A percentile compares a stretch with the other conserved stretches of the same genome.
These are phyloP conservation scores for Tricholaema leucomelas DNA, from an alignment of 2,113 vertebrate genomes.

Conservation along the genomic window DNA sequence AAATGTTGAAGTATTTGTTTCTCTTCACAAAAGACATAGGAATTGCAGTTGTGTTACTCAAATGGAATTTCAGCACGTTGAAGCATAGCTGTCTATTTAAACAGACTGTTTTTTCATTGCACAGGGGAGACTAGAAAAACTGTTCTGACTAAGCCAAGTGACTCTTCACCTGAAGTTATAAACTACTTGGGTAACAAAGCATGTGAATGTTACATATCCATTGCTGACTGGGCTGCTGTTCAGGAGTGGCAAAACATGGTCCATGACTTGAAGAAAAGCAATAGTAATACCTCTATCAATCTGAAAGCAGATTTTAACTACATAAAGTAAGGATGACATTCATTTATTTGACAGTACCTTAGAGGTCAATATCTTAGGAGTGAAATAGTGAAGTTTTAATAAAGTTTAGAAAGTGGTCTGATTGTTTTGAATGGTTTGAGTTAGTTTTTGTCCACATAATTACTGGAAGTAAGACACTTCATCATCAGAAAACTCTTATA, in stretches of 20 bases:
- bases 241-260: slow-evolving; percentile 94
- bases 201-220: slow-evolving; percentile 91
- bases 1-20: neutral
- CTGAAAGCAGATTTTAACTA: slow-evolving; percentile 96
- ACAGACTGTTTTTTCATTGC: neutral
- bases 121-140: slow-evolving; percentile 92
- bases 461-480: neutral
- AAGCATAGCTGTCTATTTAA: neutral
- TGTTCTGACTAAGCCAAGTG: slow-evolving; percentile 87
- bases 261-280: slow-evolving; percentile 86
- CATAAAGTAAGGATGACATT: slow-evolving; percentile 80
- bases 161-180: slow-evolving; percentile 91
- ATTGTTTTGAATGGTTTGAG: neutral
- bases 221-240: slow-evolving; percentile 92
- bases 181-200: slow-evolving; percentile 96
- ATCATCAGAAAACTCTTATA: neutral
- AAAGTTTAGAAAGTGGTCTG: neutral
- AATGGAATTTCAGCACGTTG: neutral
- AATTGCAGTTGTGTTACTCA: neutral
- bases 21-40: neutral
- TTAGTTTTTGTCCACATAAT: neutral
- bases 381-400: neutral
- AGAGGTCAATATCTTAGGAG: neutral
- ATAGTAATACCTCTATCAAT: slow-evolving; percentile 82
- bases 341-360: neutral